A percentile compares a stretch with the other conserved stretches of the same genome.
Evolutionary conservation across 2,113 vertebrate genomes (phyloP).

Genomic region (Micromys minutus): DNA sequence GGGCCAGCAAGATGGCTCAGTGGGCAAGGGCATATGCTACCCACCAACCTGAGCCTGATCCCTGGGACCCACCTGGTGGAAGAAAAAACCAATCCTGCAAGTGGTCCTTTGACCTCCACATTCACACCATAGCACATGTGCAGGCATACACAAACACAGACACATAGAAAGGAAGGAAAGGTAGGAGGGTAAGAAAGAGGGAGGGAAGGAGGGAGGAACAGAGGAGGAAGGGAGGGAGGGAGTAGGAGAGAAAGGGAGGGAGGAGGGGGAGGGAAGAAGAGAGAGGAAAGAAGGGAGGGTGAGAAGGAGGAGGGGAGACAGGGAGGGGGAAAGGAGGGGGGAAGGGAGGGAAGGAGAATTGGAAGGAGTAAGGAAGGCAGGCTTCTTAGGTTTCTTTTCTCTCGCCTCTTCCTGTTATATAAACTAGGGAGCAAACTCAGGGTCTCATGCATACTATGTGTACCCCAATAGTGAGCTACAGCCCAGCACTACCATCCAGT

Average conservation of each 20-base stretch:
- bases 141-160: not conserved
- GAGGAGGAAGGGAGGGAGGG: rapidly evolving
- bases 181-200: rapidly evolving
- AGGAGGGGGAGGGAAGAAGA: not conserved
- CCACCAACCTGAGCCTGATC: not conserved
- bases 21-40: not conserved
- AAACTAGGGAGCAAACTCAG: not conserved
- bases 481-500: not conserved
- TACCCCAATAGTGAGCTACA: not conserved
- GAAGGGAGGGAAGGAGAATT: rapidly evolving
- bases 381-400: not conserved
- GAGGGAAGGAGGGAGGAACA: not conserved
- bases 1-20: not conserved
- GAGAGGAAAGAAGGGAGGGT: rapidly evolving
- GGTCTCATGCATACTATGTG: too few relatives aligned
- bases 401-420: not conserved
- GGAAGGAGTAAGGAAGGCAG: not conserved
- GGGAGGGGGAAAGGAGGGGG: not conserved
- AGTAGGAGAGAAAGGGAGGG: not conserved
- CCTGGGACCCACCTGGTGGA: not conserved
- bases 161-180: not conserved
- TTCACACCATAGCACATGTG: not conserved
- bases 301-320: rapidly evolving
- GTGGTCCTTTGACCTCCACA: not conserved
- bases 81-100: not conserved